A percentile compares a stretch with the other conserved stretches of the same genome.
Evolutionary conservation across 2,113 vertebrate genomes (phyloP).

Genomic region (Ornithorhynchus anatinus): DNA sequence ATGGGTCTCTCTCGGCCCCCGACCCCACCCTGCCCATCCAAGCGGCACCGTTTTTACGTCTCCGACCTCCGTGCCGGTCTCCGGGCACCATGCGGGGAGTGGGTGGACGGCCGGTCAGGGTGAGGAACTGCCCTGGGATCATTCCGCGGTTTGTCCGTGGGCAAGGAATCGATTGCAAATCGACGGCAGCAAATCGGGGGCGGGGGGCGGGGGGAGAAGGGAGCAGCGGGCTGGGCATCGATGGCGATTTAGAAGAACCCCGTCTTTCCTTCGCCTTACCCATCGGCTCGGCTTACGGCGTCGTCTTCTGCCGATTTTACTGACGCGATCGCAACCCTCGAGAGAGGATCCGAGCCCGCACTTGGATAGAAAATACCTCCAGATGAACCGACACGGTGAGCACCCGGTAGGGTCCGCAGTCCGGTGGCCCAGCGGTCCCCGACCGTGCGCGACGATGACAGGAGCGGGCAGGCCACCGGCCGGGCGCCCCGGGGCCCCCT

Average conservation of each 20-base stretch:
- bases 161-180: background rate
- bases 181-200: background rate
- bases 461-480: background rate
- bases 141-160: background rate
- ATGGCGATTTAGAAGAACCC: slow-evolving; percentile 46
- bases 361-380: too few relatives aligned
- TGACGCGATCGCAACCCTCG: too few relatives aligned
- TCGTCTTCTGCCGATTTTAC: too few relatives aligned
- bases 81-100: background rate
- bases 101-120: background rate
- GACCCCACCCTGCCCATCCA: background rate
- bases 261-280: too few relatives aligned
- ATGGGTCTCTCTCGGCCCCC: background rate
- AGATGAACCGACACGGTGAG: too few relatives aligned
- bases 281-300: too few relatives aligned
- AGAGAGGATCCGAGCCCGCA: too few relatives aligned
- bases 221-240: slow-evolving; percentile 24
- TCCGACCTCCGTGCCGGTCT: background rate
- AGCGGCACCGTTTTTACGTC: background rate
- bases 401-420: background rate
- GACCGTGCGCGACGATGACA: background rate
- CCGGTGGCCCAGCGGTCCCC: background rate
- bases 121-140: too few relatives aligned
- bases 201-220: background rate
- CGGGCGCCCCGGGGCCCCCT: rapidly evolving